Conservation (phyloP, 2,888 invertebrate genomes). For the Gisinianus flammeolus region DNA sequence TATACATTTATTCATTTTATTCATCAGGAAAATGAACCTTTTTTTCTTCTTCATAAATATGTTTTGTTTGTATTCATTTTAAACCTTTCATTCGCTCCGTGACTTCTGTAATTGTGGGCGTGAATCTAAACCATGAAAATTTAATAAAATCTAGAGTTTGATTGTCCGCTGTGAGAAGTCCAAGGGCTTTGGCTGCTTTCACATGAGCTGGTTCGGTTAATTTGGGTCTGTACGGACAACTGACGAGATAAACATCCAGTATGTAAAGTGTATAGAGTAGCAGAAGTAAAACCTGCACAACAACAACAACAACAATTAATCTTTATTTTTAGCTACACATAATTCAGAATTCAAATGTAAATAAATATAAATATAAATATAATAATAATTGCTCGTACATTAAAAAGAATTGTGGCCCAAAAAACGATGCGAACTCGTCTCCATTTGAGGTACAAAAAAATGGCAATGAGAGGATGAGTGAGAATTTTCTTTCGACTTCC, state of each 20-base stretch:
- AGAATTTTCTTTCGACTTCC: slow-evolving; percentile 56
- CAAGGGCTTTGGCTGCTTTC: slow-evolving; percentile 53
- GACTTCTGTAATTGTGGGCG: slow-evolving; percentile 43
- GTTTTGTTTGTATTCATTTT: background rate
- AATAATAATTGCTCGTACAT: slow-evolving; percentile 39
- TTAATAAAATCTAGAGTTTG: slow-evolving; percentile 55
- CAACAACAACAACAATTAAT: background rate
- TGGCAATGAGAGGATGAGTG: slow-evolving; percentile 55
- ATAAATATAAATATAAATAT: background rate
- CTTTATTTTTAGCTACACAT: background rate
- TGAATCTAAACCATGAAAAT: slow-evolving; percentile 56
- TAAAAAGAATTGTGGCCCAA: slow-evolving; percentile 55
- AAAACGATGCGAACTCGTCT: slow-evolving; percentile 52
- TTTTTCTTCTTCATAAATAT: background rate
- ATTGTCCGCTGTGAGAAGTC: slow-evolving; percentile 38
- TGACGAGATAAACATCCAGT: slow-evolving; percentile 56
- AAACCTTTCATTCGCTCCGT: slow-evolving; percentile 39
- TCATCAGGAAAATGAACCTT: background rate
- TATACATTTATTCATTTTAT: background rate
- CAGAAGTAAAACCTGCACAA: slow-evolving; percentile 50
- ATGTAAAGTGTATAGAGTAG: slow-evolving; percentile 56
- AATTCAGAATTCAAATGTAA: background rate
- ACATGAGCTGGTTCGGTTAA: slow-evolving; percentile 53
- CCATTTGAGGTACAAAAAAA: slow-evolving; percentile 53
- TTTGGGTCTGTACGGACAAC: slow-evolving; percentile 57